phyloP scores from a whole-genome alignment of 2,797 vertebrate species.

The Peromyscus melanophrys region DNA sequence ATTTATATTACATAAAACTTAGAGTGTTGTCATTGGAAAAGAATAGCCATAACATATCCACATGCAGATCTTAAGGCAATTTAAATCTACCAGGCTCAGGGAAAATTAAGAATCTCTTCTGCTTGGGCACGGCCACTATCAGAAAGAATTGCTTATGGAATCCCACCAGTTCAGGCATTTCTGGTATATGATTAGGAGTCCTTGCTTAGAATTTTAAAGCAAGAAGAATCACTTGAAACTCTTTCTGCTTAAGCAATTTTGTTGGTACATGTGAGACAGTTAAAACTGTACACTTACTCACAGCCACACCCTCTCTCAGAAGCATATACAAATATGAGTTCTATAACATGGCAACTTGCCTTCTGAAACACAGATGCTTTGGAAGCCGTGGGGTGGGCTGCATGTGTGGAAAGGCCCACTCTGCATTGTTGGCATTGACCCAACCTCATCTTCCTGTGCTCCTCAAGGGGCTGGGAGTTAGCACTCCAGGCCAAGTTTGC shows the following conservation, averaged over 20 bases:
- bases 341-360: not conserved
- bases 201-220: slow-evolving; percentile 12
- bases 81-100: not conserved
- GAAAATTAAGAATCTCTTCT: slow-evolving; percentile 25
- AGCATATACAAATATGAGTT: not conserved
- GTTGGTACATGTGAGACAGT: not conserved
- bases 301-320: not conserved
- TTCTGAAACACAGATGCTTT: slow-evolving; percentile 5
- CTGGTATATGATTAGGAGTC: not conserved
- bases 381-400: not conserved
- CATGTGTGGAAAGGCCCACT: not conserved
- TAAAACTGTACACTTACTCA: slow-evolving; percentile 44
- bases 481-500: not conserved
- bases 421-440: not conserved
- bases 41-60: not conserved
- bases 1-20: slow-evolving; percentile 64
- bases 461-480: not conserved
- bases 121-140: not conserved
- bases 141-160: not conserved
- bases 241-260: slow-evolving; percentile 24
- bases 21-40: not conserved
- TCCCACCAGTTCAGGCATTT: not conserved
- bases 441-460: not conserved
- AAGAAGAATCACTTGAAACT: not conserved
- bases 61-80: slow-evolving; percentile 46